These are phyloP conservation scores for Drosophila niveifrons DNA, from an alignment of 2,888 invertebrate genomes.

Conservation along the genomic window DNA sequence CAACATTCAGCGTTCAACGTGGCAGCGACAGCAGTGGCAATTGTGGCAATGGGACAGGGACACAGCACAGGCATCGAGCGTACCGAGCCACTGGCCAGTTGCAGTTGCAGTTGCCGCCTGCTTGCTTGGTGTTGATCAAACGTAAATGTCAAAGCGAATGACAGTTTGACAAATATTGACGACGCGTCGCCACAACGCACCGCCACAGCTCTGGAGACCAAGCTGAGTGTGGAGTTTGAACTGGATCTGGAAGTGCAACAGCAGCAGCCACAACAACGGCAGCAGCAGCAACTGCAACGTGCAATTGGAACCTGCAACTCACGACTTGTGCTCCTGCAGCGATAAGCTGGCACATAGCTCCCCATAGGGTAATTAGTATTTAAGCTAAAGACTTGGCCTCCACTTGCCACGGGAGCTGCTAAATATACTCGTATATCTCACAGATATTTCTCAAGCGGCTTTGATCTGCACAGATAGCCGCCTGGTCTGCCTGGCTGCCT, in stretches of 20 bases:
- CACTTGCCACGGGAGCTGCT: constrained; percentile 69
- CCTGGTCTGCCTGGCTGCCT: constrained; percentile 17
- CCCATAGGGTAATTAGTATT: constrained; percentile 83
- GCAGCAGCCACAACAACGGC: too few relatives aligned
- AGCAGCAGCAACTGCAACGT: neutral
- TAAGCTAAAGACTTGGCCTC: constrained; percentile 64
- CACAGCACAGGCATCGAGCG: constrained; percentile 7
- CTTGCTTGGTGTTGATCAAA: constrained; percentile 79
- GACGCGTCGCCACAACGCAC: constrained; percentile 73
- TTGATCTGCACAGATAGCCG: constrained; percentile 71
- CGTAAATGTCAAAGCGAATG: constrained; percentile 83
- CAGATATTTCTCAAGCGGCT: constrained; percentile 58
- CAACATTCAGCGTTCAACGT: constrained; percentile 8
- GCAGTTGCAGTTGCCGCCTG: constrained; percentile 35
- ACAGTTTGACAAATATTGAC: constrained; percentile 85
- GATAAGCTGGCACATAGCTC: constrained; percentile 59
- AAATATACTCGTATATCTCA: constrained; percentile 58
- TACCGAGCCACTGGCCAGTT: constrained; percentile 49
- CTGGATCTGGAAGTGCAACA: constrained; percentile 5
- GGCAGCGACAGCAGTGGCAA: constrained; percentile 16
- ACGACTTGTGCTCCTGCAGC: constrained; percentile 47
- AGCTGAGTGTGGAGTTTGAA: constrained; percentile 14
- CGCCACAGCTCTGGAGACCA: constrained; percentile 22
- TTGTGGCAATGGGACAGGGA: constrained; percentile 14
- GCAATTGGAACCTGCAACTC: constrained; percentile 41